Percentiles rank a stretch among this genome's conserved stretches.
phyloP scores from a whole-genome alignment of 64 coral and sea anemone species.

The Anthopleura sola region DNA sequence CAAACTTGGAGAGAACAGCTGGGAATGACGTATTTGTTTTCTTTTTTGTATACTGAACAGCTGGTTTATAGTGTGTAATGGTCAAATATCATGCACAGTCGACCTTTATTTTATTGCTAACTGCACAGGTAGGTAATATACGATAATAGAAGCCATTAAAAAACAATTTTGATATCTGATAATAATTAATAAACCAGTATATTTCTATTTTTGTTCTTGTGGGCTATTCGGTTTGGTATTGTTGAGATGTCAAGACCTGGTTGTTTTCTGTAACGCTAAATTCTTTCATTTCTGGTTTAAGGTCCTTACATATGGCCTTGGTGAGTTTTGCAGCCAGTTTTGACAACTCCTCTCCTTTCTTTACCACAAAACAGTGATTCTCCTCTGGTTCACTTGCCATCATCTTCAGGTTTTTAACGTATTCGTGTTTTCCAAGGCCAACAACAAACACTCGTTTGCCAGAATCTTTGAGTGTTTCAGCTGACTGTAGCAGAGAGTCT shows the following conservation, averaged over 20 bases:
- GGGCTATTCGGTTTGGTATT: background rate
- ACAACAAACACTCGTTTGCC: conserved; percentile 28
- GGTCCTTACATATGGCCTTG: conserved; percentile 25
- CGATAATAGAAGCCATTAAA: too few species aligned
- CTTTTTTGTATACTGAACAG: too few species aligned
- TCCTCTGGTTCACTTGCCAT: conserved; percentile 14
- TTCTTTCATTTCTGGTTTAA: conserved; percentile 6
- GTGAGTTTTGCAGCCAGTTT: background rate
- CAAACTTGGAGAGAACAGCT: too few species aligned
- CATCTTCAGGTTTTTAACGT: background rate
- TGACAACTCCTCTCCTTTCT: background rate
- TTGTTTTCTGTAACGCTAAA: conserved; percentile 12
- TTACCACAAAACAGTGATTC: background rate
- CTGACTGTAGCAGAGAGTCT: background rate
- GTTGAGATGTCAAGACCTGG: background rate
- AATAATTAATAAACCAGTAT: too few species aligned
- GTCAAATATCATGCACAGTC: too few species aligned
- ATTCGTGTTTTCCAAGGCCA: conserved; percentile 22
- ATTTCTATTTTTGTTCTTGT: background rate
- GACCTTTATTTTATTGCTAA: too few species aligned
- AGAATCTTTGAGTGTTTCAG: background rate
- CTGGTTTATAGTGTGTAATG: too few species aligned
- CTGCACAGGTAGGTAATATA: too few species aligned
- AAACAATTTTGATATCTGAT: too few species aligned
- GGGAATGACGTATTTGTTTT: too few species aligned